phyloP scores from a whole-genome alignment of 2,797 vertebrate species.

The Zonotrichia albicollis region DNA sequence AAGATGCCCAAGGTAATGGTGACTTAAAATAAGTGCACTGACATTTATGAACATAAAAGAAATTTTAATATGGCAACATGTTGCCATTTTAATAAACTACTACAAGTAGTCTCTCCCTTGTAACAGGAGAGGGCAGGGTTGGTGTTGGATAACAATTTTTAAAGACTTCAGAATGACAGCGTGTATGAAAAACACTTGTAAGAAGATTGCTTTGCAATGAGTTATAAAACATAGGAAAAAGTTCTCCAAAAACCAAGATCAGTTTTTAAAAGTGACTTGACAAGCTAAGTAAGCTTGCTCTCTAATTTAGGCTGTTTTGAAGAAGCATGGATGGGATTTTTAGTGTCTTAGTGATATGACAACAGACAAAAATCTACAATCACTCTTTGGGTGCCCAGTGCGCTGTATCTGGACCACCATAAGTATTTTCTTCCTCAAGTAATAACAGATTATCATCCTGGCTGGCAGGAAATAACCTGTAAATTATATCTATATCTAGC shows the following conservation, averaged over 20 bases:
- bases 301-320: not conserved
- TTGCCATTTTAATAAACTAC: not conserved
- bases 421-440: not conserved
- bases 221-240: not conserved
- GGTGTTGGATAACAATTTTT: not conserved
- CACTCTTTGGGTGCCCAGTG: not conserved
- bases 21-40: not conserved
- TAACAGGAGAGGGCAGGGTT: not conserved
- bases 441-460: not conserved
- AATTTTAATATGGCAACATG: not conserved
- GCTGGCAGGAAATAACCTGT: not conserved
- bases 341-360: not conserved
- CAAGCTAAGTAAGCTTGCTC: not conserved
- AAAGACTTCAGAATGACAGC: not conserved
- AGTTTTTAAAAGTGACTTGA: not conserved
- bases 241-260: not conserved
- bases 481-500: not conserved
- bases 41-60: not conserved
- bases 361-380: not conserved
- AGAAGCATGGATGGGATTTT: not conserved
- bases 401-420: not conserved
- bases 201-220: not conserved
- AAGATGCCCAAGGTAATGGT: not conserved
- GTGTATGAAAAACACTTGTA: not conserved
- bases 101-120: not conserved